These are phyloP conservation scores for Synergus umbraculus DNA, from an alignment of 2,888 invertebrate genomes.

Conservation along the genomic window DNA sequence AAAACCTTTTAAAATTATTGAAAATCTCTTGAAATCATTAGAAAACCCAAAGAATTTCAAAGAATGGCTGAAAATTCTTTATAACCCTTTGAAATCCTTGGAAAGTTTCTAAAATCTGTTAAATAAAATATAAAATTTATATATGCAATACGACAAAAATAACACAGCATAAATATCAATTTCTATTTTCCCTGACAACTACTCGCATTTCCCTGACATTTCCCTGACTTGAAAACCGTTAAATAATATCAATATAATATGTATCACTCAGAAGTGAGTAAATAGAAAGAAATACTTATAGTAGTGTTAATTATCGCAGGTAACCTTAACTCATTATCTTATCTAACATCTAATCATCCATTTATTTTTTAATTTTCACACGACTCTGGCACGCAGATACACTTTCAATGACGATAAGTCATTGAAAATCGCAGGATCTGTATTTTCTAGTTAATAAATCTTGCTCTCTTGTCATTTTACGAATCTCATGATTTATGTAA, in stretches of 20 bases:
- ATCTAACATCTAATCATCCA: constrained; percentile 9
- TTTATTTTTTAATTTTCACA: constrained; percentile 24
- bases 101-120: too few species aligned
- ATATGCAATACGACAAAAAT: too few species aligned
- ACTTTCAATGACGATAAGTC: constrained; percentile 9
- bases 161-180: too few species aligned
- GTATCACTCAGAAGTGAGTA: background rate
- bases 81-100: too few species aligned
- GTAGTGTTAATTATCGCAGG: constrained; percentile 4
- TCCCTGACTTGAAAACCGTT: too few species aligned
- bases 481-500: background rate
- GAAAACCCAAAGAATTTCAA: too few species aligned
- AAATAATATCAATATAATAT: background rate
- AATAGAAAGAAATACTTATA: background rate
- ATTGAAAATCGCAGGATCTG: background rate
- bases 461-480: background rate
- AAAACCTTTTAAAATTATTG: too few species aligned
- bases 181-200: too few species aligned
- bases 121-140: too few species aligned
- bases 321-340: constrained; percentile 35
- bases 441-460: constrained; percentile 10
- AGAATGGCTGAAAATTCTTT: too few species aligned
- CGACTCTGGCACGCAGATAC: background rate
- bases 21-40: too few species aligned
- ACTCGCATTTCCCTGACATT: too few species aligned